phyloP scores from a whole-genome alignment of 2,797 vertebrate genomes.

The Podarcis siculus region DNA sequence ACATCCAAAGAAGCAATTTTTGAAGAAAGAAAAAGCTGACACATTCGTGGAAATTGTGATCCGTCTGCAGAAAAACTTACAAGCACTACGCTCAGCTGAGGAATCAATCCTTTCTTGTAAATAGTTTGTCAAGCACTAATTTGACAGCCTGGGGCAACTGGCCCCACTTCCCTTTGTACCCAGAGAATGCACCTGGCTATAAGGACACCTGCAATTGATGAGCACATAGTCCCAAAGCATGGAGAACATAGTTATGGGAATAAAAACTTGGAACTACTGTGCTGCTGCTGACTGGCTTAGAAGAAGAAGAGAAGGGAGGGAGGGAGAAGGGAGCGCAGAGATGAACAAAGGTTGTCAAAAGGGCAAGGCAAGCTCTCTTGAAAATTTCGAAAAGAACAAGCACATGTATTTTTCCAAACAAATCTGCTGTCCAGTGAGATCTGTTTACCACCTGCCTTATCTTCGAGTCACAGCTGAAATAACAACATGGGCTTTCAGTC shows the following conservation, averaged over 20 bases:
- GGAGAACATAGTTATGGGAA: constrained; percentile 30
- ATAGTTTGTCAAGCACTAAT: constrained; percentile 24
- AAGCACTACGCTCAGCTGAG: constrained; percentile 18
- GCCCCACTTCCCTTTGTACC: background rate
- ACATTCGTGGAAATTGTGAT: constrained; percentile 6
- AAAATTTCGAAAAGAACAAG: constrained; percentile 62
- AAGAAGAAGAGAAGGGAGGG: constrained; percentile 31
- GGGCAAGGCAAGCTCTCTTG: constrained; percentile 56
- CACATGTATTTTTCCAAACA: constrained; percentile 49
- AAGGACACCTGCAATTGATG: constrained; percentile 32
- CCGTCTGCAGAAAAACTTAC: constrained; percentile 20
- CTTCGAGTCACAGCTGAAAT: constrained; percentile 68
- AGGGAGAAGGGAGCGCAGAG: constrained; percentile 36
- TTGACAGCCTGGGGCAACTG: background rate
- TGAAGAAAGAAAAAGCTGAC: constrained; percentile 3
- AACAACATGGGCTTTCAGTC: constrained; percentile 62
- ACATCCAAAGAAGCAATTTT: background rate
- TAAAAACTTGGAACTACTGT: background rate
- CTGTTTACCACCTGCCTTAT: constrained; percentile 73
- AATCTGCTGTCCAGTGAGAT: constrained; percentile 57
- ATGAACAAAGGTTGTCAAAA: constrained; percentile 69
- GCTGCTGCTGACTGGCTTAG: constrained; percentile 63
- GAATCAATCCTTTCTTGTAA: constrained; percentile 45
- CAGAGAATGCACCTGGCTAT: constrained; percentile 31
- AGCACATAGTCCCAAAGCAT: constrained; percentile 47